phyloP scores from a whole-genome alignment of 2,888 invertebrate genomes.

The Ornithoptera alexandrae region DNA sequence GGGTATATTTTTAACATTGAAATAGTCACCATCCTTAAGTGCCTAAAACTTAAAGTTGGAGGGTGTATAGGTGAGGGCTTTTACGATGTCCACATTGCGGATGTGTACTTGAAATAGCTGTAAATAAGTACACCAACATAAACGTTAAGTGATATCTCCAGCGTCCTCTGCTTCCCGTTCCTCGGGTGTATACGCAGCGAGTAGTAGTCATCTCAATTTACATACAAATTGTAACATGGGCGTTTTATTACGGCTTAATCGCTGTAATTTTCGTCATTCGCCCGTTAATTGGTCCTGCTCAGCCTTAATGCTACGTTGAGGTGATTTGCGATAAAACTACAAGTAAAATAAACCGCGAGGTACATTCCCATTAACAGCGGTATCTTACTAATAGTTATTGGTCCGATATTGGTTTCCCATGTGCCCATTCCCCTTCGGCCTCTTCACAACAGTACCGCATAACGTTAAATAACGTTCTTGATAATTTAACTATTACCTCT shows the following conservation, averaged over 20 bases:
- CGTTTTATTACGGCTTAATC: conserved; percentile 27
- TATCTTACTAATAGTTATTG: conserved; percentile 8
- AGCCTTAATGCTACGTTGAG: conserved; percentile 15
- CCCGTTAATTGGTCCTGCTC: conserved; percentile 26
- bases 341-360: conserved; percentile 18
- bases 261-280: conserved; percentile 23
- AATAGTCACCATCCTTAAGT: too few relatives aligned
- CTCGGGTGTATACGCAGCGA: background rate
- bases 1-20: too few relatives aligned
- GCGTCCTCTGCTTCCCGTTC: conserved; percentile 7
- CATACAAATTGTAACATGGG: conserved; percentile 29
- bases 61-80: too few relatives aligned
- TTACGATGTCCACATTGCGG: too few relatives aligned
- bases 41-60: too few relatives aligned
- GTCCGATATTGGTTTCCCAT: conserved; percentile 18
- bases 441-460: conserved; percentile 4
- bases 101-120: too few relatives aligned
- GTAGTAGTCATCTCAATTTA: conserved; percentile 21
- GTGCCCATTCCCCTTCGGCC: conserved; percentile 3
- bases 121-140: background rate
- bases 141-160: conserved; percentile 1
- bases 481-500: conserved; percentile 11
- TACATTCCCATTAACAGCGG: conserved; percentile 9
- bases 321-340: conserved; percentile 26
- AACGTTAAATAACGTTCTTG: conserved; percentile 10